Evolutionary conservation across 2,888 invertebrate genomes (phyloP).

Genomic region (Enchytraeus crypticus): DNA sequence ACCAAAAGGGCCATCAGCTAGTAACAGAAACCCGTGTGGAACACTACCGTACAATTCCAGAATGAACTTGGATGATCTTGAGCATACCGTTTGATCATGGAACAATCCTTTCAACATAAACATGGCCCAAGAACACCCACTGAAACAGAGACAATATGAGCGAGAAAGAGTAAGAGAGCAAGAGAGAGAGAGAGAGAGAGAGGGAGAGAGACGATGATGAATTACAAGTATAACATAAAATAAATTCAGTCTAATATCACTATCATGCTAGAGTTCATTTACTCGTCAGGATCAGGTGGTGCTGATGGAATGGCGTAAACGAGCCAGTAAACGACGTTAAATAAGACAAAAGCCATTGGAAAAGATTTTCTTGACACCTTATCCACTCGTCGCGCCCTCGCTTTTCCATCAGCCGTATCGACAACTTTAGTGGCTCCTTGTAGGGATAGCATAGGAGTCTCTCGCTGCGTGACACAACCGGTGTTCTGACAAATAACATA

Average conservation of each 20-base stretch:
- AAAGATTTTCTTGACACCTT: slow-evolving; percentile 13
- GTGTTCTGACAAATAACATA: slow-evolving; percentile 7
- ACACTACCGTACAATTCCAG: too few relatives aligned
- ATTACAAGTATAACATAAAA: neutral
- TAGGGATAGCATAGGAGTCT: slow-evolving; percentile 10
- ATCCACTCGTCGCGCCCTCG: slow-evolving; percentile 11
- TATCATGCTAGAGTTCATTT: neutral
- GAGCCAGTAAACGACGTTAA: slow-evolving; percentile 17
- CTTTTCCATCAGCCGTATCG: slow-evolving; percentile 15
- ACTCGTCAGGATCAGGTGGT: neutral
- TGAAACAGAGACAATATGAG: too few relatives aligned
- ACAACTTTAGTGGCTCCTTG: slow-evolving; percentile 14
- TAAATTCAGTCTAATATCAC: neutral
- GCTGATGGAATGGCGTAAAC: slow-evolving; percentile 11
- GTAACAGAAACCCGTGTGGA: too few relatives aligned
- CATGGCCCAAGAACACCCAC: too few relatives aligned
- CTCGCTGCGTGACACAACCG: slow-evolving; percentile 10
- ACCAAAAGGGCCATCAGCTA: too few relatives aligned
- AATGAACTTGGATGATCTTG: too few relatives aligned
- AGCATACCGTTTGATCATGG: too few relatives aligned
- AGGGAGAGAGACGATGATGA: too few relatives aligned
- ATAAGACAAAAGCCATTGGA: slow-evolving; percentile 11
- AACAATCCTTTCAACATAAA: too few relatives aligned
- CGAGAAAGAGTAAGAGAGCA: too few relatives aligned
- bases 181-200: too few relatives aligned